phyloP scores from a whole-genome alignment of 2,113 vertebrate genomes.

The Chaetodon trifascialis region DNA sequence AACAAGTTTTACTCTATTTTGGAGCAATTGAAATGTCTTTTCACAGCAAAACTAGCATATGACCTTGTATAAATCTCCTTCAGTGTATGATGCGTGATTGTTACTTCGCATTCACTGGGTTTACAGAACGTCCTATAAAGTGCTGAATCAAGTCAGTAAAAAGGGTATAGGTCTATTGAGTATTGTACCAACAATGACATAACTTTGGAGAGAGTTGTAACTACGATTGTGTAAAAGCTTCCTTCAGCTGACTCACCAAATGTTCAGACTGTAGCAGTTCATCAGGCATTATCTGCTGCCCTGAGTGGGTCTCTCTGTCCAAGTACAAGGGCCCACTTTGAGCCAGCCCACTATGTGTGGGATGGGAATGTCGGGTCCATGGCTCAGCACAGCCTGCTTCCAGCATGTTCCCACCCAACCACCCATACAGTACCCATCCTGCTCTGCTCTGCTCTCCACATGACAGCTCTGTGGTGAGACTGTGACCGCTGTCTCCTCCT shows the following conservation, averaged over 20 bases:
- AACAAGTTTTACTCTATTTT: background rate
- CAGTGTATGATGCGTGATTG: background rate
- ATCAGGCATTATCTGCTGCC: constrained; percentile 28
- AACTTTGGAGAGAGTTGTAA: background rate
- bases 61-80: background rate
- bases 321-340: constrained; percentile 70
- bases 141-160: background rate
- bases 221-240: background rate
- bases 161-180: background rate
- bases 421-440: constrained; percentile 50
- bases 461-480: constrained; percentile 51
- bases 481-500: constrained; percentile 53
- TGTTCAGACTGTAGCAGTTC: constrained; percentile 3
- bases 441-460: constrained; percentile 46
- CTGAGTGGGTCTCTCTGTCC: constrained; percentile 44
- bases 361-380: constrained; percentile 69
- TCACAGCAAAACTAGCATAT: background rate
- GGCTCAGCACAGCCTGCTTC: constrained; percentile 47
- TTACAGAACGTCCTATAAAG: background rate
- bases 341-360: constrained; percentile 66
- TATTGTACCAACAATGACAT: too few relatives aligned
- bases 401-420: constrained; percentile 59
- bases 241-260: constrained; percentile 11
- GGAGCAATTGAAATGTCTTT: background rate
- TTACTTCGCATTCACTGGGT: background rate